These are phyloP conservation scores for Chaetodon trifasciatus DNA, from an alignment of 2,797 vertebrate species.

Conservation along the genomic window DNA sequence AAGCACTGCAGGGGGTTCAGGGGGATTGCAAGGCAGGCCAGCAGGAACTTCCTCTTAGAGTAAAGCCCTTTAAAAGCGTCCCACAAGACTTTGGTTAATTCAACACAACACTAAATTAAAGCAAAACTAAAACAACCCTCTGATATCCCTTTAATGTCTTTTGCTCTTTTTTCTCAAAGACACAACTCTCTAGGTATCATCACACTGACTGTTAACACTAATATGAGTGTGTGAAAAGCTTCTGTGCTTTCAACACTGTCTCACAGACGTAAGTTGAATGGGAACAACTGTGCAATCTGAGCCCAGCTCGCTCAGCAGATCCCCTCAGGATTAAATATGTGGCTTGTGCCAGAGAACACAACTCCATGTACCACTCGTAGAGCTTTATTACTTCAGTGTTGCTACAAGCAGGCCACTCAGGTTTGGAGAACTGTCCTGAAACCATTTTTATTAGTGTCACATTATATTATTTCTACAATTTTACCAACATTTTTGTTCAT, in stretches of 20 bases:
- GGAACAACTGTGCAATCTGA: constrained; percentile 21
- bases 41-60: constrained; percentile 63
- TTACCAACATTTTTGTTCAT: background rate
- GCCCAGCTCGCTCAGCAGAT: constrained; percentile 23
- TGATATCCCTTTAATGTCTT: constrained; percentile 1
- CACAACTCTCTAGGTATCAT: background rate
- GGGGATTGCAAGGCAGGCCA: constrained; percentile 45
- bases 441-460: background rate
- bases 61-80: constrained; percentile 44
- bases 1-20: constrained; percentile 52
- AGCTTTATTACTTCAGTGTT: constrained; percentile 8
- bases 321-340: constrained; percentile 8
- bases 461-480: background rate
- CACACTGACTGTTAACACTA: background rate
- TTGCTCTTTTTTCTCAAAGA: constrained; percentile 10
- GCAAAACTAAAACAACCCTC: constrained; percentile 11
- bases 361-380: constrained; percentile 1
- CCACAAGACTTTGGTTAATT: constrained; percentile 30
- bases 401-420: constrained; percentile 6
- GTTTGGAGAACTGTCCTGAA: constrained; percentile 6
- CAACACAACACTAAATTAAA: constrained; percentile 35
- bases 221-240: background rate
- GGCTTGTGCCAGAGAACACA: constrained; percentile 31
- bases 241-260: constrained; percentile 13
- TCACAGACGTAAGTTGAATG: background rate